These are phyloP conservation scores for Idris sp. DNA, from an alignment of 1,140 invertebrate genomes.

Conservation along the genomic window DNA sequence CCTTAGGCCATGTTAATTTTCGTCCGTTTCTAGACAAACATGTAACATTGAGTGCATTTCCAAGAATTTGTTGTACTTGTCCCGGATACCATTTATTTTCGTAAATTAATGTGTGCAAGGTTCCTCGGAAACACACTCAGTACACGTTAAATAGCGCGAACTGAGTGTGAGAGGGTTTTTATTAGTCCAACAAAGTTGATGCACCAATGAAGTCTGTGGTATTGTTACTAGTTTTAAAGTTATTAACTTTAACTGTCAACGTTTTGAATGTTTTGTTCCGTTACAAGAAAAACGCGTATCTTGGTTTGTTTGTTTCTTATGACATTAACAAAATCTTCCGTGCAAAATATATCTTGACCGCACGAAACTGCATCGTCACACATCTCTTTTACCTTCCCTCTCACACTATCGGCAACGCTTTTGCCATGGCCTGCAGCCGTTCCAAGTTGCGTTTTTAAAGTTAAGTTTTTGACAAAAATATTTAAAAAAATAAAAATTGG, in stretches of 20 bases:
- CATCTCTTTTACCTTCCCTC: not conserved
- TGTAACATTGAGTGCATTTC: too few species aligned
- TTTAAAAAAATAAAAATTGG: slow-evolving; percentile 7
- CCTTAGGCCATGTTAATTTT: too few species aligned
- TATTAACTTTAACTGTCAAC: not conserved
- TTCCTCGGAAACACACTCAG: not conserved
- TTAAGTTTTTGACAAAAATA: slow-evolving; percentile 4
- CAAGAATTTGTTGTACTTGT: too few species aligned
- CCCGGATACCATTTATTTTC: too few species aligned
- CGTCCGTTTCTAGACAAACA: too few species aligned
- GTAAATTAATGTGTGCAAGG: not conserved
- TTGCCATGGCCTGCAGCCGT: slow-evolving; percentile 5
- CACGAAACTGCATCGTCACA: slow-evolving; percentile 1
- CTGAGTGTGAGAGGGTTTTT: not conserved
- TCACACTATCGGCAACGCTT: slow-evolving; percentile 5
- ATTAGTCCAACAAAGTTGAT: not conserved
- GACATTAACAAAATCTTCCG: slow-evolving; percentile 1
- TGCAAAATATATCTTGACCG: too few species aligned
- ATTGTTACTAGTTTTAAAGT: not conserved
- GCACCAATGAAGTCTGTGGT: not conserved
- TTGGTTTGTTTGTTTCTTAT: too few species aligned
- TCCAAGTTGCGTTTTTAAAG: slow-evolving; percentile 1
- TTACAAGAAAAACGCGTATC: too few species aligned
- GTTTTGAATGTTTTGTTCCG: too few species aligned
- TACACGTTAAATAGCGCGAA: slow-evolving; percentile 1